Percentiles rank a stretch among this genome's conserved stretches.
Conservation (phyloP, 2,113 vertebrate species). For the Bothrops jararaca region DNA sequence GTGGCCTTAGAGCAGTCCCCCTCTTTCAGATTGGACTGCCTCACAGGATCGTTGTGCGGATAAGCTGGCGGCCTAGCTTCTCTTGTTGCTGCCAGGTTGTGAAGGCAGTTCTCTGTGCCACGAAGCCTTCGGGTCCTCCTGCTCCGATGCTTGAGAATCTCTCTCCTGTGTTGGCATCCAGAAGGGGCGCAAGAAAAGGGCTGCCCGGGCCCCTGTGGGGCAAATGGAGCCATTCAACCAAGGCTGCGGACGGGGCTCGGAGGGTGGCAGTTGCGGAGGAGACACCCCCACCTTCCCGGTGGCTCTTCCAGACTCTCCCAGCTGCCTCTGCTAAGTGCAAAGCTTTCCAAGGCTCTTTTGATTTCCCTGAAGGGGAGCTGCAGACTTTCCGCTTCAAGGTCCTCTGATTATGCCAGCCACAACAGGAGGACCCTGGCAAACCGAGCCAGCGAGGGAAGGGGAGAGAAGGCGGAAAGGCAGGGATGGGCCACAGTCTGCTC, state of each 20-base stretch:
- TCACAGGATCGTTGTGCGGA: too few species aligned
- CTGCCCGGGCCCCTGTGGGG: fast-evolving
- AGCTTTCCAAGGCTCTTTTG: background rate
- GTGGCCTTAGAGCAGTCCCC: too few species aligned
- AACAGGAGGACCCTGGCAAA: fast-evolving
- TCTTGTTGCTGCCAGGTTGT: too few species aligned
- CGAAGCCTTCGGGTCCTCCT: background rate
- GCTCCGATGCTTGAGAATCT: background rate
- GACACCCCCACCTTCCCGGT: too few species aligned
- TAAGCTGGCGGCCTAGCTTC: too few species aligned
- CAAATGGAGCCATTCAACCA: background rate
- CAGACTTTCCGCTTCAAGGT: background rate
- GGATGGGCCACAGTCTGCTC: background rate
- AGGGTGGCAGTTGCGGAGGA: too few species aligned
- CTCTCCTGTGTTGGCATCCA: background rate
- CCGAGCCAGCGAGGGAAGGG: background rate
- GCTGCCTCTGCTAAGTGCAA: background rate
- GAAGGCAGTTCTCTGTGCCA: background rate
- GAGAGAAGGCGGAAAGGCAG: background rate
- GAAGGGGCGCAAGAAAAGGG: background rate
- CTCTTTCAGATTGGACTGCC: too few species aligned
- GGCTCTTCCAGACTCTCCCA: background rate
- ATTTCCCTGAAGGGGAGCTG: background rate
- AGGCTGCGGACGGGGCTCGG: background rate
- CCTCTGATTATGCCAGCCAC: background rate